Evolutionary conservation across 1,140 invertebrate species (phyloP), one percentile per base, ranked within the genome.

Genomic region (Rhagoletis pomonella): DNA sequence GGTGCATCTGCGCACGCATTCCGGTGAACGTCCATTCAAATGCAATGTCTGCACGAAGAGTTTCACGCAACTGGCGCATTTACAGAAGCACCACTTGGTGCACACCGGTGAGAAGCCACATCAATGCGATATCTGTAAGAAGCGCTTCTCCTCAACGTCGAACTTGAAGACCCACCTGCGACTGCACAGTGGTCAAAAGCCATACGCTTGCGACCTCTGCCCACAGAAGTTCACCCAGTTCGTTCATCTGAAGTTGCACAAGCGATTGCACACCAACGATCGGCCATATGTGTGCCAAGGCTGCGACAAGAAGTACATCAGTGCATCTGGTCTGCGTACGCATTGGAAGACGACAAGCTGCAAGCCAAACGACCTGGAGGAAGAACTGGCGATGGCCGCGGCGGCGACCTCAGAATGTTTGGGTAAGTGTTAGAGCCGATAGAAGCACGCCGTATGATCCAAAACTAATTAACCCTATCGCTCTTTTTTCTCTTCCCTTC

Each of bases 51-150:
- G 99, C 94, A 97, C 96, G 81, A 99, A 99, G 94, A 98, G 97
- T 87, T 99, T 99, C 93, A 99, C 98, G 0, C 98, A 99, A 93
- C 94, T 99, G 89, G 98, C 99, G 12, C 98, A 99, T 93, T 94
- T 99, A 7, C 98, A 99, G 94, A 99, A 99, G 91, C 99, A 99
- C 94, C 97, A 99, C 93, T 94, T 99, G 89, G 99, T 99, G 19
- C 99, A 99, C 90, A 99, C 98, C 47, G 98, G 98, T 6, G 98
- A 99, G 93, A 99, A 99, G 92, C 99, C 99, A 1, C 99, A 99
- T 92, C 97, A 99, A 93, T 99, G 99, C 94, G 96, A 98, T 90
- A 98, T 99, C 89, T 99, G 99, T 93, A 97, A 99, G 92, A 99
- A 99, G 94, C 95, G 98, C 89, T 99, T 99, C 94, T 99, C 97